Evolutionary conservation across 2,888 invertebrate genomes (phyloP).

Genomic region (Petrolisthes manimaculis): DNA sequence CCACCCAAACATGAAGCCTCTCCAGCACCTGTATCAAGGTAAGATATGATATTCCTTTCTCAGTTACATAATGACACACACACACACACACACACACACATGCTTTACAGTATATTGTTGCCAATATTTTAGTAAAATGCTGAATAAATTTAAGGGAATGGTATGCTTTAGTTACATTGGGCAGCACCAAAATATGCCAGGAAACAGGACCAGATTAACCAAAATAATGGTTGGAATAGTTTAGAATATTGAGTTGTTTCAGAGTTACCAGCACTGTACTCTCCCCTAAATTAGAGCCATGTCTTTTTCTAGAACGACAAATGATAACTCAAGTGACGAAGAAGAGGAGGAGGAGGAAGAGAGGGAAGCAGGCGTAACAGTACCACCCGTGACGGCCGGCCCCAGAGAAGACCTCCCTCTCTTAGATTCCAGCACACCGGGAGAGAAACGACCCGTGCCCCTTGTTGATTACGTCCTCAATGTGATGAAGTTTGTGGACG

Average conservation of each 20-base stretch:
- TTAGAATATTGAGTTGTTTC: too few relatives aligned
- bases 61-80: not conserved
- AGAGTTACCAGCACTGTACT: too few relatives aligned
- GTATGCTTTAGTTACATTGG: too few relatives aligned
- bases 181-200: too few relatives aligned
- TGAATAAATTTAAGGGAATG: too few relatives aligned
- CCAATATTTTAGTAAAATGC: too few relatives aligned
- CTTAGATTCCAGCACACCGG: conserved; percentile 51
- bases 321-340: conserved; percentile 73
- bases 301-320: conserved; percentile 42
- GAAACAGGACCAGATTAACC: too few relatives aligned
- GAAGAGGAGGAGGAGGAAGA: conserved; percentile 86
- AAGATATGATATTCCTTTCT: conserved; percentile 21
- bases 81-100: too few relatives aligned
- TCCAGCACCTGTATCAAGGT: conserved; percentile 65
- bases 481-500: conserved; percentile 87
- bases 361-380: conserved; percentile 67
- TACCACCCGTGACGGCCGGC: conserved; percentile 70
- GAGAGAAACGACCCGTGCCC: conserved; percentile 61
- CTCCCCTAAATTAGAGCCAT: too few relatives aligned
- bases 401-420: conserved; percentile 68
- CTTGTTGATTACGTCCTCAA: conserved; percentile 63
- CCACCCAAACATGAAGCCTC: conserved; percentile 76
- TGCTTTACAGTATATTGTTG: not conserved
- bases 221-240: too few relatives aligned